phyloP scores from a whole-genome alignment of 2,113 vertebrate species.

The Aspidoscelis tigris region DNA sequence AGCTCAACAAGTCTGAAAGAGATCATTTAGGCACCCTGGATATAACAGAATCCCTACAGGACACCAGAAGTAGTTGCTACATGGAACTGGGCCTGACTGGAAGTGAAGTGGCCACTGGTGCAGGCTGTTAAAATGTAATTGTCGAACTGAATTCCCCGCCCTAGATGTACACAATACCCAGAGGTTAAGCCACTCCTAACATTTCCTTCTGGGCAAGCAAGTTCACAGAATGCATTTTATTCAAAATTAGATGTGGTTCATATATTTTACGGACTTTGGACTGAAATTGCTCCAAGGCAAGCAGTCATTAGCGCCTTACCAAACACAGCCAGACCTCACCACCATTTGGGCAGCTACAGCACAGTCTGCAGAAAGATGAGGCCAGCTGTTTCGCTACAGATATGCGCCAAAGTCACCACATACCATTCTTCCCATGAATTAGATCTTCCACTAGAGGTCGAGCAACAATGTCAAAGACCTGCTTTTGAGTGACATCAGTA shows the following conservation, averaged over 20 bases:
- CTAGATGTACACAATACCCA: no score
- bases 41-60: no score
- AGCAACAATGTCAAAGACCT: constrained; percentile 91
- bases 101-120: no score
- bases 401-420: background rate
- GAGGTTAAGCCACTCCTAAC: no score
- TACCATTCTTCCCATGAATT: constrained; percentile 93
- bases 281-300: background rate
- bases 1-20: no score
- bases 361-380: no score
- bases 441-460: constrained; percentile 92
- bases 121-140: background rate
- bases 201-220: background rate
- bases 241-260: no score
- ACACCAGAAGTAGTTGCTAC: no score
- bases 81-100: no score
- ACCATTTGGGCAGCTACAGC: background rate
- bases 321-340: background rate
- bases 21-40: no score
- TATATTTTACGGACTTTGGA: no score
- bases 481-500: constrained; percentile 80
- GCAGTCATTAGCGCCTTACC: background rate
- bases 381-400: background rate
- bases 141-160: background rate
- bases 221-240: no score